Conservation (phyloP, 2,797 vertebrate species). For the Melanogrammus aeglefinus region DNA sequence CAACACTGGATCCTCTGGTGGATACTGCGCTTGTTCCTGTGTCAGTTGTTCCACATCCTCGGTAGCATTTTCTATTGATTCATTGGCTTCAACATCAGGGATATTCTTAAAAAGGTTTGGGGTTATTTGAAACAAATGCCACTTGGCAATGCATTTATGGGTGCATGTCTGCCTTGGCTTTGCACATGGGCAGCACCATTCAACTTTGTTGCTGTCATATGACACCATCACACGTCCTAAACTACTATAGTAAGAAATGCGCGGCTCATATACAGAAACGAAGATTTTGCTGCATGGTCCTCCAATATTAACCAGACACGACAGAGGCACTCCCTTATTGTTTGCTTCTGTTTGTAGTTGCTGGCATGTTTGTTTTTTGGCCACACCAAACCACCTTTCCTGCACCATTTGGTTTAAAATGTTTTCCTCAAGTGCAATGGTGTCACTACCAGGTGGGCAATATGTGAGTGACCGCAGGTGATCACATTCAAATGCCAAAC, state of each 20-base stretch:
- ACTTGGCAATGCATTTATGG: conserved; percentile 27
- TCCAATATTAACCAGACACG: background rate
- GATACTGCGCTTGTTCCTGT: conserved; percentile 9
- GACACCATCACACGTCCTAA: conserved; percentile 12
- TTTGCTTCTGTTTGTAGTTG: background rate
- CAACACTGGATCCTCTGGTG: conserved; percentile 8
- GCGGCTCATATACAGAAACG: background rate
- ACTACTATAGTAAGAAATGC: conserved; percentile 16
- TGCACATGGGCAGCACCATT: conserved; percentile 22
- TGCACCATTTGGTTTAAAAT: conserved; percentile 13
- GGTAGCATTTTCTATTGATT: background rate
- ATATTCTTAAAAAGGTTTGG: conserved; percentile 4
- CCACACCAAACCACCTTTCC: conserved; percentile 23
- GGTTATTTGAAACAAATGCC: conserved; percentile 11
- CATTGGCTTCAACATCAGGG: background rate
- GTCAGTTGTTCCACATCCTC: background rate
- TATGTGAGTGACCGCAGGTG: background rate
- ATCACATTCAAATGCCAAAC: too few species aligned
- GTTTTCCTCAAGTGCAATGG: conserved; percentile 4
- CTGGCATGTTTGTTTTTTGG: conserved; percentile 4
- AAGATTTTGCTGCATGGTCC: conserved; percentile 12
- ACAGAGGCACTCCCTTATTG: background rate
- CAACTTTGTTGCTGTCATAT: conserved; percentile 14
- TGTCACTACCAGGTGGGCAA: conserved; percentile 5
- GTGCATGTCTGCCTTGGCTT: conserved; percentile 17